A percentile compares a stretch with the other conserved stretches of the same genome.
phyloP scores from a whole-genome alignment of 2,113 vertebrate genomes.

The Eira barbara region DNA sequence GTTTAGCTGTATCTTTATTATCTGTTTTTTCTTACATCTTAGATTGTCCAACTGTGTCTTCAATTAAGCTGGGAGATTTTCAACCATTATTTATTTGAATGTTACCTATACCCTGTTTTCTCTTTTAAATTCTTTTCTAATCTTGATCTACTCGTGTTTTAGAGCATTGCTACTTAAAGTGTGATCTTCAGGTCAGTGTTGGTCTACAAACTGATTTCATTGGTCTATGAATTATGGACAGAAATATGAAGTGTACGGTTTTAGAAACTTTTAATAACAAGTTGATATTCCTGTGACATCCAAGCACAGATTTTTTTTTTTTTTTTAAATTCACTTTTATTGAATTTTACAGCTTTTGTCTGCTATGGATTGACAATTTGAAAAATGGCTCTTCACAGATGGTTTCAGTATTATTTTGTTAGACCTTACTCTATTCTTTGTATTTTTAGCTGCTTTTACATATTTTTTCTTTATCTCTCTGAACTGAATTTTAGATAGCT shows the following conservation, averaged over 20 bases:
- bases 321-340: not conserved
- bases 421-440: not conserved
- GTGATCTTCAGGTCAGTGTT: not conserved
- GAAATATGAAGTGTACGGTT: not conserved
- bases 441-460: not conserved
- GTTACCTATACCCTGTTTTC: not conserved
- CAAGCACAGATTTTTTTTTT: not conserved
- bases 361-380: not conserved
- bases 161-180: not conserved
- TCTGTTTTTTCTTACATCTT: not conserved
- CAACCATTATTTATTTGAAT: not conserved
- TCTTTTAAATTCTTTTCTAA: not conserved
- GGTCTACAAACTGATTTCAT: not conserved
- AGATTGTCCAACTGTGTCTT: not conserved
- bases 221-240: not conserved
- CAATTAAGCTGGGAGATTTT: not conserved
- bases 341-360: not conserved
- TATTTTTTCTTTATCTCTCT: not conserved
- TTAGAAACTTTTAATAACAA: not conserved
- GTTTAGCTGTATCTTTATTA: not conserved
- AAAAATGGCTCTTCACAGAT: not conserved
- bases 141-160: conserved; percentile 2
- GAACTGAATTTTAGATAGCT: not conserved
- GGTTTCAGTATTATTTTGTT: not conserved
- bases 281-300: not conserved